These are phyloP conservation scores for Mactra quadrangularis DNA, from an alignment of 1,140 invertebrate genomes.

Conservation along the genomic window DNA sequence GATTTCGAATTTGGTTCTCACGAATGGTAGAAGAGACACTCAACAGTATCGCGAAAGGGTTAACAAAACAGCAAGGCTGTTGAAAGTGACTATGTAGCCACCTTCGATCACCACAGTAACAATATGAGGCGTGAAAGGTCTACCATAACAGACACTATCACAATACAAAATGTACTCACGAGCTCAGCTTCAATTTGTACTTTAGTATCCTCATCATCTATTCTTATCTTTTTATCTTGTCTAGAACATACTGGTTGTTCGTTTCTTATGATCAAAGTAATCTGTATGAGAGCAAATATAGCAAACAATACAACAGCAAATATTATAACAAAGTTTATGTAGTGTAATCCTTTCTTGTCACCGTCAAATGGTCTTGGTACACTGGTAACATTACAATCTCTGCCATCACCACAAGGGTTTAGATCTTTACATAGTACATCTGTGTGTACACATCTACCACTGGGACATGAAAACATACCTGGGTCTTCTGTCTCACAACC, in stretches of 20 bases:
- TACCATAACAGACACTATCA: too few relatives aligned
- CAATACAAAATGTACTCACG: too few relatives aligned
- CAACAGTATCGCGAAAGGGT: too few relatives aligned
- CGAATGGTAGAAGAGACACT: too few relatives aligned
- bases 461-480: conserved; percentile 33
- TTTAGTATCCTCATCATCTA: neutral
- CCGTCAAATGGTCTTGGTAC: too few relatives aligned
- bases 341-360: conserved; percentile 3
- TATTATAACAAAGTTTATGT: conserved; percentile 10
- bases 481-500: conserved; percentile 21
- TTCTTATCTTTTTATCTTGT: neutral
- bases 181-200: conserved; percentile 15
- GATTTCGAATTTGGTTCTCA: too few relatives aligned
- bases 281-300: conserved; percentile 45
- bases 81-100: too few relatives aligned
- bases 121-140: too few relatives aligned
- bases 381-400: conserved; percentile 12
- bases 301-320: conserved; percentile 38
- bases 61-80: too few relatives aligned
- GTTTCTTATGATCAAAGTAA: conserved; percentile 31
- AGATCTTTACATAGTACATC: conserved; percentile 35
- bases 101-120: too few relatives aligned
- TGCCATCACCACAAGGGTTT: conserved; percentile 48
- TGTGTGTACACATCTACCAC: conserved; percentile 45
- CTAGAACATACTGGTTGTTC: neutral